phyloP scores from a whole-genome alignment of 2,113 vertebrate species.

The Dromas ardeola region DNA sequence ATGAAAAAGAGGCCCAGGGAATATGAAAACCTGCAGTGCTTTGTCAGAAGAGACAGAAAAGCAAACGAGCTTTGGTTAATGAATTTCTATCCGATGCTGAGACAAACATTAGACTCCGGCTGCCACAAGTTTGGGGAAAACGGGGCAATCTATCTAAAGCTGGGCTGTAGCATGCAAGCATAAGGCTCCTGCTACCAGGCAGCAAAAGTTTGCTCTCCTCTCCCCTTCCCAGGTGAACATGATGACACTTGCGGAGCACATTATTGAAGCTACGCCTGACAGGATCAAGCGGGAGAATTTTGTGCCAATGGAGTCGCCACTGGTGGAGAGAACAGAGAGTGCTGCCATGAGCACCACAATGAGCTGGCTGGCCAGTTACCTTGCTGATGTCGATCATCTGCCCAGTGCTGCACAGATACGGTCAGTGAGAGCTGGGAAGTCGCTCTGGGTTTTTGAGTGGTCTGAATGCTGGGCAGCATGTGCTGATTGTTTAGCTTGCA shows the following conservation, averaged over 20 bases:
- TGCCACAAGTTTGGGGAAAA: neutral
- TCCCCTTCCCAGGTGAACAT: conserved; percentile 85
- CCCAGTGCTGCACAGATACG: conserved; percentile 91
- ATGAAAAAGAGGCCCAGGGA: neutral
- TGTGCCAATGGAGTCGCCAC: conserved; percentile 80
- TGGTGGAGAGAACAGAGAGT: conserved; percentile 78
- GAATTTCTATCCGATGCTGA: neutral
- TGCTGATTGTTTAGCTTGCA: neutral
- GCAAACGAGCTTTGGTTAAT: neutral
- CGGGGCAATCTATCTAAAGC: neutral
- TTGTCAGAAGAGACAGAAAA: neutral
- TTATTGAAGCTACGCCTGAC: conserved; percentile 96
- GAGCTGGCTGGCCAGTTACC: conserved; percentile 99
- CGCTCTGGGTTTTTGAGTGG: neutral
- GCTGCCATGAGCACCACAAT: conserved; percentile 91
- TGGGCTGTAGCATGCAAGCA: neutral
- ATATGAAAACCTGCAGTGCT: neutral
- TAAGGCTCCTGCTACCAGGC: neutral
- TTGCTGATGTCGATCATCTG: conserved; percentile 93
- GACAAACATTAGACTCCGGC: neutral
- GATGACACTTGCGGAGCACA: conserved; percentile 98
- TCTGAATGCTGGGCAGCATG: neutral
- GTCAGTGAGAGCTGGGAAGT: conserved; percentile 61
- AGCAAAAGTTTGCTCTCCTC: neutral
- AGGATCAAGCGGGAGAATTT: conserved; percentile 97